Conservation (phyloP, 2,888 invertebrate species). For the Micoletzkya japonica region DNA sequence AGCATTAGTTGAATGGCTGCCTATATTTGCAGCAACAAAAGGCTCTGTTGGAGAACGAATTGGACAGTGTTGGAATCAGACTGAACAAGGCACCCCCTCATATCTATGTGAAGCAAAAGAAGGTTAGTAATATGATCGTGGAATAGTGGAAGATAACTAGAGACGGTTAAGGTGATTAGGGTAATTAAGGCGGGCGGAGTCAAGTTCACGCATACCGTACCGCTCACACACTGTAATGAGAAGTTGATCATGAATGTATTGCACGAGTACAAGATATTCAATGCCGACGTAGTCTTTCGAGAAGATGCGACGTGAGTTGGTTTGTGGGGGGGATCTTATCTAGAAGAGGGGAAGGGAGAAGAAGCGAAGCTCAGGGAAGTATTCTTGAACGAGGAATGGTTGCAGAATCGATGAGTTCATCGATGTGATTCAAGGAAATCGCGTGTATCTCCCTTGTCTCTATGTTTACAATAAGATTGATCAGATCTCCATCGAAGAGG, state of each 20-base stretch:
- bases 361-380: not conserved
- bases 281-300: conserved; percentile 80
- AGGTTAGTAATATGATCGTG: conserved; percentile 30
- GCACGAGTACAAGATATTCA: conserved; percentile 86
- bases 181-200: conserved; percentile 75
- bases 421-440: conserved; percentile 78
- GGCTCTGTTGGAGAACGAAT: conserved; percentile 79
- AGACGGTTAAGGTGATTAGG: not conserved
- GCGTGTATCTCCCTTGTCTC: conserved; percentile 85
- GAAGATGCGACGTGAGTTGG: conserved; percentile 82
- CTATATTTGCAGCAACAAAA: conserved; percentile 30
- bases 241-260: conserved; percentile 96
- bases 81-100: conserved; percentile 93
- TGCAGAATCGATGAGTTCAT: conserved; percentile 82
- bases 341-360: not conserved
- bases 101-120: conserved; percentile 89
- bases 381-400: not conserved
- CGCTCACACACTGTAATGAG: conserved; percentile 88
- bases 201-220: conserved; percentile 93
- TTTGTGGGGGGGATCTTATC: not conserved
- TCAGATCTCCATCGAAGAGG: conserved; percentile 90
- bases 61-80: conserved; percentile 95
- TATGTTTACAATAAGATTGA: conserved; percentile 99
- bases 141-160: not conserved
- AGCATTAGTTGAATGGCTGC: too few species aligned